Evolutionary conservation across 1,140 invertebrate species (phyloP).

Genomic region (Potamilus streckersoni): DNA sequence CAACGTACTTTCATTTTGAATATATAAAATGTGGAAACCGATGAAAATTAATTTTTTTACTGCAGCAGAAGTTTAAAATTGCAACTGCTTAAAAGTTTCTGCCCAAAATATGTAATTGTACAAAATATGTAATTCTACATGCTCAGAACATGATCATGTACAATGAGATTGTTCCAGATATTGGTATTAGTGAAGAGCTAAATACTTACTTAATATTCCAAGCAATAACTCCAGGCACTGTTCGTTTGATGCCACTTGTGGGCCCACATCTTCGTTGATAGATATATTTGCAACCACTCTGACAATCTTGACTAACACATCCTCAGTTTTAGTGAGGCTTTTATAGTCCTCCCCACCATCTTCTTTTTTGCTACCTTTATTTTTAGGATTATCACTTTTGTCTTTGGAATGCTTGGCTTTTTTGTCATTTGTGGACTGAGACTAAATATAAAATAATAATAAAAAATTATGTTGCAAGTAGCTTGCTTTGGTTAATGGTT

Average conservation of each 20-base stretch:
- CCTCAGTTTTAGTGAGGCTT: conserved; percentile 44
- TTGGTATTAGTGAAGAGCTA: too few species aligned
- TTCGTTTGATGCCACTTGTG: conserved; percentile 70
- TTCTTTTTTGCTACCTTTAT: conserved; percentile 23
- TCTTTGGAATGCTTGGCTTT: background rate
- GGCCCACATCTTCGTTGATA: conserved; percentile 78
- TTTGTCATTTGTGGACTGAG: conserved; percentile 4
- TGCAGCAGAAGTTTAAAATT: too few species aligned
- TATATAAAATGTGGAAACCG: too few species aligned
- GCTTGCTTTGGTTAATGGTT: too few species aligned
- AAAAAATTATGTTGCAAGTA: too few species aligned
- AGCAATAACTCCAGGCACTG: conserved; percentile 66
- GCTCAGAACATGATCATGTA: background rate
- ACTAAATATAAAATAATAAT: too few species aligned
- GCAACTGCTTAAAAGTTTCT: background rate
- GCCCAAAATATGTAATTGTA: background rate
- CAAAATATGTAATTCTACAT: background rate
- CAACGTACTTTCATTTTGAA: too few species aligned
- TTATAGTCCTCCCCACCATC: conserved; percentile 14
- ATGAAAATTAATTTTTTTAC: too few species aligned
- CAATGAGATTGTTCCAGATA: background rate
- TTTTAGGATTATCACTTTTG: conserved; percentile 7
- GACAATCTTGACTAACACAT: conserved; percentile 72
- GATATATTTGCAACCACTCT: conserved; percentile 81
- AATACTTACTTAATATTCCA: conserved; percentile 69